Percentiles rank a stretch among this genome's conserved stretches.
phyloP scores from a whole-genome alignment of 2,113 vertebrate genomes.

The Atractosteus spatula region DNA sequence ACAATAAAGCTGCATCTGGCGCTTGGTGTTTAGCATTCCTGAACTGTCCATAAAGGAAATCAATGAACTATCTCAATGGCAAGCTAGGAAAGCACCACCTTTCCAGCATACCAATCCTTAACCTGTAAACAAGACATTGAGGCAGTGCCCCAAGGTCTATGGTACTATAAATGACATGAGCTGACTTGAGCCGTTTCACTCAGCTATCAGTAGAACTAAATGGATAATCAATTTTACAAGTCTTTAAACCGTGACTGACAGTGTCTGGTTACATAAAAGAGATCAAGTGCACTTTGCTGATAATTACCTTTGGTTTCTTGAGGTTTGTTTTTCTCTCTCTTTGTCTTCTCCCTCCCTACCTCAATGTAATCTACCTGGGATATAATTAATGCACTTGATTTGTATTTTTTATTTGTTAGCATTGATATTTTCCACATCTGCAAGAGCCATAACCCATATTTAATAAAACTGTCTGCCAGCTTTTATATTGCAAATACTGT shows the following conservation, averaged over 20 bases:
- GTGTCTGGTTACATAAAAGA: slow-evolving; percentile 24
- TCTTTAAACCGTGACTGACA: slow-evolving; percentile 20
- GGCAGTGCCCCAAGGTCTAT: slow-evolving; percentile 13
- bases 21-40: slow-evolving; percentile 31
- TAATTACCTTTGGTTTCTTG: slow-evolving; percentile 26
- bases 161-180: background rate
- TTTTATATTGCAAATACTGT: too few species aligned
- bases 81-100: slow-evolving; percentile 12
- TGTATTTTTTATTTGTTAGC: background rate
- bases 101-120: slow-evolving; percentile 6
- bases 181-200: slow-evolving; percentile 19
- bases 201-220: slow-evolving; percentile 18
- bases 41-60: slow-evolving; percentile 38
- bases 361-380: background rate
- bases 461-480: too few species aligned
- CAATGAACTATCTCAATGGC: slow-evolving; percentile 36
- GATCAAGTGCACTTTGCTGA: slow-evolving; percentile 27
- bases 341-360: background rate
- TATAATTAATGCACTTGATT: slow-evolving; percentile 22
- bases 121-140: slow-evolving; percentile 20
- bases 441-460: too few species aligned
- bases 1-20: slow-evolving; percentile 41
- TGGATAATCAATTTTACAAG: slow-evolving; percentile 26
- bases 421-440: background rate
- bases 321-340: background rate